Evolutionary conservation across 2,113 vertebrate species (phyloP).

Genomic region (Apistogramma diplotaenia): DNA sequence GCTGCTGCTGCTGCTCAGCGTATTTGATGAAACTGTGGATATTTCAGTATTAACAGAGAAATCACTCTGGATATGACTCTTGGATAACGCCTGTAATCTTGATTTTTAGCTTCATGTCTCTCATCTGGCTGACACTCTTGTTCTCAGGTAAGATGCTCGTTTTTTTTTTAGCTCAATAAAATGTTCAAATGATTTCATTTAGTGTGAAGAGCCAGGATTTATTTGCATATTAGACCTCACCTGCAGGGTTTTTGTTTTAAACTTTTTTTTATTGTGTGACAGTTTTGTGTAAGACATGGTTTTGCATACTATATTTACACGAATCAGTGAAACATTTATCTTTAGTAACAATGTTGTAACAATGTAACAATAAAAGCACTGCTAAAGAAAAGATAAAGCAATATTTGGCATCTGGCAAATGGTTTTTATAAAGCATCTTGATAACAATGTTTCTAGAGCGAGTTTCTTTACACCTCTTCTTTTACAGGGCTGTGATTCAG

Average conservation of each 20-base stretch:
- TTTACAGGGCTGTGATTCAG: not conserved
- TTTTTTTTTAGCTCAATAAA: not conserved
- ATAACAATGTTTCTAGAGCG: not conserved
- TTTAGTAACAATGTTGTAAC: too few relatives aligned
- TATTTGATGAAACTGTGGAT: slow-evolving; percentile 11
- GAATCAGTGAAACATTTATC: not conserved
- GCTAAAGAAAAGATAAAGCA: not conserved
- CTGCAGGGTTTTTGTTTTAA: not conserved
- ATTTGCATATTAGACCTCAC: not conserved
- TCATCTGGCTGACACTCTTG: slow-evolving; percentile 60
- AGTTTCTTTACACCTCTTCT: not conserved
- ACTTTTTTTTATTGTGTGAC: not conserved
- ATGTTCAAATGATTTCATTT: not conserved
- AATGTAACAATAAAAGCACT: not conserved
- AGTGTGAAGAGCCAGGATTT: not conserved
- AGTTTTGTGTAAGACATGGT: not conserved
- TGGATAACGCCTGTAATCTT: not conserved
- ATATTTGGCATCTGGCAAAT: not conserved
- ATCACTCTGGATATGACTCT: not conserved
- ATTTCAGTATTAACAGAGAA: not conserved
- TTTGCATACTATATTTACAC: not conserved
- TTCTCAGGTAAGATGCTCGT: slow-evolving; percentile 71
- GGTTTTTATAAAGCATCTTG: not conserved
- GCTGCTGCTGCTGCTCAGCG: not conserved
- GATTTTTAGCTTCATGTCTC: slow-evolving; percentile 48